A percentile compares a stretch with the other conserved stretches of the same genome.
These are phyloP conservation scores for Phaonia tiefii DNA, from an alignment of 2,888 invertebrate species.

Conservation along the genomic window DNA sequence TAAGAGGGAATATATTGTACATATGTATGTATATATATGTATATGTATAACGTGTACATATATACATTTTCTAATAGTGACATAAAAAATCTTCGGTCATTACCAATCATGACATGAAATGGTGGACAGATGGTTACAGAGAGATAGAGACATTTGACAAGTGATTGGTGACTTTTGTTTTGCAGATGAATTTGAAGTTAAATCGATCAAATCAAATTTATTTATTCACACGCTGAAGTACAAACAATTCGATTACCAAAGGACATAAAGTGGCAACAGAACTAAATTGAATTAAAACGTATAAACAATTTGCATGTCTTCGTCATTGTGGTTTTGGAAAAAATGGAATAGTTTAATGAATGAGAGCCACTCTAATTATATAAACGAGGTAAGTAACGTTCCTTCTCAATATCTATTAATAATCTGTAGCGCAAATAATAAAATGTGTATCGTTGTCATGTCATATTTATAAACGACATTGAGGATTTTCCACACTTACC, in stretches of 20 bases:
- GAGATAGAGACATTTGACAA: background rate
- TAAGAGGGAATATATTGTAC: slow-evolving; percentile 50
- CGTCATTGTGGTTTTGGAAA: slow-evolving; percentile 72
- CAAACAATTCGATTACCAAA: background rate
- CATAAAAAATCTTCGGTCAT: too few species aligned
- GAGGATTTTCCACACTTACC: too few species aligned
- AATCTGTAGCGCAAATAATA: too few species aligned
- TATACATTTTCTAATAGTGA: background rate
- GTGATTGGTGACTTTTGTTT: background rate
- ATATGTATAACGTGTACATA: background rate
- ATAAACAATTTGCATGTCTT: slow-evolving; percentile 74
- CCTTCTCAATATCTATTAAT: too few species aligned
- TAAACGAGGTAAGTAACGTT: slow-evolving; percentile 79
- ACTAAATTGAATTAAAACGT: slow-evolving; percentile 44
- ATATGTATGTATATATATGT: background rate
- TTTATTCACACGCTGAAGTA: background rate
- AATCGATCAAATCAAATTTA: slow-evolving; percentile 18
- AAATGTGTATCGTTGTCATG: too few species aligned
- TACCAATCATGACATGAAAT: too few species aligned
- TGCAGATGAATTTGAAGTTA: background rate
- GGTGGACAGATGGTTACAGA: background rate
- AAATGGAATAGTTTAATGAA: slow-evolving; percentile 77
- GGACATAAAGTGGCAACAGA: slow-evolving; percentile 5
- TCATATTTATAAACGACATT: too few species aligned
- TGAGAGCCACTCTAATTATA: slow-evolving; percentile 74